A percentile compares a stretch with the other conserved stretches of the same genome.
Evolutionary conservation across 2,888 invertebrate genomes (phyloP).

Genomic region (Aplocera efformata): DNA sequence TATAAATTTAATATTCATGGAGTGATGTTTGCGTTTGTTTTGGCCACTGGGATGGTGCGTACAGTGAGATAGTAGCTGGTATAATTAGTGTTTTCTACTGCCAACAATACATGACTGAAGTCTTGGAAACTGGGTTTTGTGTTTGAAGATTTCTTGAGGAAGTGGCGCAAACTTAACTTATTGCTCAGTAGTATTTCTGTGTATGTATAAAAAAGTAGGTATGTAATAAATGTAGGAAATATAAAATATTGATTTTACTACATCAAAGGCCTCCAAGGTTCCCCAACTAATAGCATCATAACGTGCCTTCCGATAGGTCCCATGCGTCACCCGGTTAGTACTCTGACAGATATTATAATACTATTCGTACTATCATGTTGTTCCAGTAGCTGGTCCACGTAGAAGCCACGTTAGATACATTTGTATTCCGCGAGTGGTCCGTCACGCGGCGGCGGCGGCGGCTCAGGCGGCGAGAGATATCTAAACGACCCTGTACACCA

Average conservation of each 20-base stretch:
- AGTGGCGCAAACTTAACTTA: too few relatives aligned
- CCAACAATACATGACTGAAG: not conserved
- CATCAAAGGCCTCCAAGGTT: too few relatives aligned
- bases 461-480: constrained; percentile 21
- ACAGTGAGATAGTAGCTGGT: constrained; percentile 3
- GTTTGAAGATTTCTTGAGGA: too few relatives aligned
- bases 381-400: constrained; percentile 7
- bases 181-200: too few relatives aligned
- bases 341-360: too few relatives aligned
- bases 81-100: not conserved
- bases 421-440: constrained; percentile 13
- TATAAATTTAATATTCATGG: constrained; percentile 49
- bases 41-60: constrained; percentile 12
- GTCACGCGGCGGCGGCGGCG: too few relatives aligned
- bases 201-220: too few relatives aligned
- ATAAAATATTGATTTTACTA: too few relatives aligned
- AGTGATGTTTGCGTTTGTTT: constrained; percentile 29
- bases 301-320: too few relatives aligned
- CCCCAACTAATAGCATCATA: too few relatives aligned
- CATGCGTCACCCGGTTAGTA: too few relatives aligned
- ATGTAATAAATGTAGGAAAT: too few relatives aligned
- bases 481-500: constrained; percentile 11
- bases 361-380: not conserved
- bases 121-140: not conserved
- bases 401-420: not conserved